These are phyloP conservation scores for Drosophila heteroneura DNA, from an alignment of 2,888 invertebrate genomes.

Conservation along the genomic window DNA sequence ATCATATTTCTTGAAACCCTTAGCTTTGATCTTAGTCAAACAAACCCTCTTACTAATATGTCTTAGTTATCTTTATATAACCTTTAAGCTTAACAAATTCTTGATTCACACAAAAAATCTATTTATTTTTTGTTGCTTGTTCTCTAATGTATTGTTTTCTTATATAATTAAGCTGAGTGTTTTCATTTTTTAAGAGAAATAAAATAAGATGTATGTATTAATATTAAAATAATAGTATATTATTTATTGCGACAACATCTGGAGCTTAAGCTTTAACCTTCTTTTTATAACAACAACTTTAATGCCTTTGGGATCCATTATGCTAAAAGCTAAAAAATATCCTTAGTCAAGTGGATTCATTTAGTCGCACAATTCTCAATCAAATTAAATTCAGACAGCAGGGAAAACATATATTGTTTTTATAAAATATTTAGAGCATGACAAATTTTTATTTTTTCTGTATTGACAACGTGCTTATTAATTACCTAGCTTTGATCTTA, in stretches of 20 bases:
- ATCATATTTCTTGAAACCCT: not conserved
- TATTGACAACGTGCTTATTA: not conserved
- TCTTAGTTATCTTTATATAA: not conserved
- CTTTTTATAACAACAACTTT: rapidly evolving
- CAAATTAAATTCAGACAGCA: too few relatives aligned
- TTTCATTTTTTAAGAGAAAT: not conserved
- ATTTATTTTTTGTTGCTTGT: not conserved
- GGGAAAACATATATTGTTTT: not conserved
- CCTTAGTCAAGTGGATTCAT: not conserved
- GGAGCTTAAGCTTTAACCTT: not conserved
- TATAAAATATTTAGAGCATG: not conserved
- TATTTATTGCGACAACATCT: not conserved
- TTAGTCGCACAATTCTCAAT: not conserved
- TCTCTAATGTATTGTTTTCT: not conserved
- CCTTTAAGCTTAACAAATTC: not conserved
- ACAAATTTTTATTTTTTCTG: not conserved
- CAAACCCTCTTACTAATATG: not conserved
- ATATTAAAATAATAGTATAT: not conserved
- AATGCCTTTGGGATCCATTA: not conserved
- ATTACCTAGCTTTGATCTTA: constrained; percentile 2
- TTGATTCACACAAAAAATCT: not conserved
- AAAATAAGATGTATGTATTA: not conserved
- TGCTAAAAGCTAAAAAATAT: not conserved
- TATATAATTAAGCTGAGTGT: not conserved
- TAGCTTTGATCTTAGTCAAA: not conserved